Base-by-base conservation (phyloP, 2,113 vertebrate genomes). In the Glareola pratincola region DNA sequence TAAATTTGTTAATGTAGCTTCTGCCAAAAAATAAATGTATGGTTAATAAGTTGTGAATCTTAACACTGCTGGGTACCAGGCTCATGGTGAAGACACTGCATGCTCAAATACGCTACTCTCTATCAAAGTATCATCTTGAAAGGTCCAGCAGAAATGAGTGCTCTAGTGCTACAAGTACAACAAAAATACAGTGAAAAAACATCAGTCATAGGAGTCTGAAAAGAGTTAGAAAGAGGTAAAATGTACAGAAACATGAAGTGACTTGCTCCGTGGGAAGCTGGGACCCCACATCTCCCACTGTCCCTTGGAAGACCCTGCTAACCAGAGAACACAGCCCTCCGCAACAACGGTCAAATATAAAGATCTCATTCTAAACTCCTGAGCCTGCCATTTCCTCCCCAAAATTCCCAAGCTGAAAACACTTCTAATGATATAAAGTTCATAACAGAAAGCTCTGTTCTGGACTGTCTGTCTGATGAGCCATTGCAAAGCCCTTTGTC, bases 141-240 rank as follows among this genome's bases (percentile, higher is more conserved):
- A 39, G 18, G 37, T 48, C 20, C n/a, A 48, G 36, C 7, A 82
- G 47, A 79, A 94, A 68, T 59, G 7, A 6, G 10, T 85, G 19
- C 14, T 90, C 34, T 71, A 62, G 21, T 22, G 32, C 13, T 77
- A 75, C 10, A 87, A 29, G 23, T 21, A 54, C 9, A 68, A n/a
- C 9, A 82, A 72, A 81, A 84, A 36, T 4, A 22, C 3, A 50
- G 13, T 32, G 34, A 82, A 67, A 93, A 10, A 2, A 0, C 1
- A 47, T 3, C 0, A 0, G 4, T 45, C 30, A 26, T 4, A 39
- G 9, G 14, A 69, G 1, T 18, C 10, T 29, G n/a, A 50, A 2
- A 48, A 57, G 12, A 23, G 8, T 63, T 96, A 85, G 71, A 68
- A 90, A 85, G 5, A 63, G 12, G 5, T 39, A 39, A 37, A 76